Base-by-base conservation (phyloP, 2,797 vertebrate species). In the Chanos chanos region DNA sequence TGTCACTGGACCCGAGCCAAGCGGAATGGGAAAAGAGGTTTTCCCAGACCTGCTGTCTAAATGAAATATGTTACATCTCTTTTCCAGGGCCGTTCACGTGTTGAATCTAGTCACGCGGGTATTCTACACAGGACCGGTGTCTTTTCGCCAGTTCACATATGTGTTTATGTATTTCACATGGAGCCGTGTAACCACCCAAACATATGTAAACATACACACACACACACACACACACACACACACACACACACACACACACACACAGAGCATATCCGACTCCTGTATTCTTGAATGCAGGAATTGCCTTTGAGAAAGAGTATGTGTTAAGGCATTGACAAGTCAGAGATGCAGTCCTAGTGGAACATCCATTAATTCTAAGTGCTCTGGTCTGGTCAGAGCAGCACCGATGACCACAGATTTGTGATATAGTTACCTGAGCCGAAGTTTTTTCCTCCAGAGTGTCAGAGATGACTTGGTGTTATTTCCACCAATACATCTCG, bases 21-120 rank as follows among this genome's bases (percentile, higher is more conserved):
- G 64, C 66, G 49, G 27, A 67, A 66, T 76, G 68, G 79, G 71
- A 77, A 80, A 75, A 76, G 61, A 64, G 52, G 37, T n/a, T 55
- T 63, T 10, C 47, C 43, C 40, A 60, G 25, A 40, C n/a, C 41
- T 47, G 40, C 56, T 60, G 41, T 68, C 37, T 45, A 57, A 58
- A 51, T 57, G 45, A 65, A 58, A 66, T 55, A 12, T 65, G 47
- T 45, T 50, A 58, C 37, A 57, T 56, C 53, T 54, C 34, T 44
- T 62, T 54, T 62, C 51, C 53, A 65, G 62, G 40, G 60, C 41
- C 19, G 36, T 47, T 4, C 27, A 5, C 47, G 47, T 22, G 63
- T 34, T 39, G 31, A 57, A 33, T 58, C 45, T 22, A 31, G 39
- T 44, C 10, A 4, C 40, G 4, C 33, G 15, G 39, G 52, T 47